A percentile compares a stretch with the other conserved stretches of the same genome.
Evolutionary conservation across 2,888 invertebrate genomes (phyloP).

Genomic region (Metacarcinus magister): DNA sequence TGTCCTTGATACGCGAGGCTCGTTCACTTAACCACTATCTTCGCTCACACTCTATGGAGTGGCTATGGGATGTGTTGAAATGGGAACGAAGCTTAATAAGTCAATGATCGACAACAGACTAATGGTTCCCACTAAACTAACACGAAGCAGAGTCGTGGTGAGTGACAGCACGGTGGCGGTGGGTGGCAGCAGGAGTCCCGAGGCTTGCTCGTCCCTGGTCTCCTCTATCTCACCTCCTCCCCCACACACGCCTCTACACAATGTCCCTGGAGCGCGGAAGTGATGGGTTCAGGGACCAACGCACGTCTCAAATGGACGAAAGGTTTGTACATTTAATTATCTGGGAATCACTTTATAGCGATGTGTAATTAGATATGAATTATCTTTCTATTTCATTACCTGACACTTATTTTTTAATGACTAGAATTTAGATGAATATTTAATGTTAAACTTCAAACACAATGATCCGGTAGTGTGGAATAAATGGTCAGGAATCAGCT

Average conservation of each 20-base stretch:
- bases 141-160: background rate
- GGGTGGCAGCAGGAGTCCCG: background rate
- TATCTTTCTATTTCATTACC: background rate
- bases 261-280: background rate
- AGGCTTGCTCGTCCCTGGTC: background rate
- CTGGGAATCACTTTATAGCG: background rate
- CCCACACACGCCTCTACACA: background rate
- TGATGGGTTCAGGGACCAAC: background rate
- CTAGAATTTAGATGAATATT: too few species aligned
- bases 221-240: background rate
- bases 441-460: background rate
- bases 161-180: slow-evolving; percentile 31
- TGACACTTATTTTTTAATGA: background rate
- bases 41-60: background rate
- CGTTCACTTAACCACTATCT: background rate
- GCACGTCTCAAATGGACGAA: background rate
- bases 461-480: background rate
- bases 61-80: slow-evolving; percentile 8
- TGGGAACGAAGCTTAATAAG: background rate
- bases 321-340: background rate
- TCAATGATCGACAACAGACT: background rate
- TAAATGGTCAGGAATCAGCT: background rate
- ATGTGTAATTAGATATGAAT: background rate
- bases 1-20: slow-evolving; percentile 9
- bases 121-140: slow-evolving; percentile 35